Evolutionary conservation across 2,888 invertebrate species (phyloP).

Genomic region (Lasiommata megera): DNA sequence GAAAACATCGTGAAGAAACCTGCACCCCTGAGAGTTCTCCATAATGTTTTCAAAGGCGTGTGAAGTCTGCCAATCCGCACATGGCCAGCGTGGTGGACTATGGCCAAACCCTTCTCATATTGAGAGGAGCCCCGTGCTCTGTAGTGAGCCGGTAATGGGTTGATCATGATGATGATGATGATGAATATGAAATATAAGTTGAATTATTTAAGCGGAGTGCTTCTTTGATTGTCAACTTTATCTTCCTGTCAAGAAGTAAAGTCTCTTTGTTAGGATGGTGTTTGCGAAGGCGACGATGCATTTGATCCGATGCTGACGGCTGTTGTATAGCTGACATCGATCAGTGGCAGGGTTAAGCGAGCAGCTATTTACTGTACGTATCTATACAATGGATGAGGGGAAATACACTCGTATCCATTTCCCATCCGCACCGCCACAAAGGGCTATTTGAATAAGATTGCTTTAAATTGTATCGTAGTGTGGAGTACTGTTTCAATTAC

Average conservation of each 20-base stretch:
- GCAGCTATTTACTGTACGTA: conserved; percentile 5
- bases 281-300: conserved; percentile 31
- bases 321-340: conserved; percentile 47
- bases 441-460: not conserved
- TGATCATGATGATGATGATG: too few species aligned
- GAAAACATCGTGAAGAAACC: too few species aligned
- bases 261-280: not conserved
- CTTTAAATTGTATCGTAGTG: not conserved
- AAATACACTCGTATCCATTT: conserved; percentile 10
- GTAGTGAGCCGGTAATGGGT: too few species aligned
- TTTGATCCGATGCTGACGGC: conserved; percentile 47
- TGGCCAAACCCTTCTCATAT: too few species aligned
- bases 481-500: not conserved
- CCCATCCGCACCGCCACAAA: not conserved
- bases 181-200: too few species aligned
- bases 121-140: too few species aligned
- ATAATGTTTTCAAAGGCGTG: too few species aligned
- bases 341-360: conserved; percentile 38
- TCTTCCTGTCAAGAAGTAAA: not conserved
- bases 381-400: not conserved
- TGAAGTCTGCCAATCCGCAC: too few species aligned
- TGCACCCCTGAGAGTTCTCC: too few species aligned
- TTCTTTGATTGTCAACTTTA: too few species aligned
- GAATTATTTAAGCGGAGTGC: too few species aligned
- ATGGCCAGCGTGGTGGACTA: too few species aligned